A percentile compares a stretch with the other conserved stretches of the same genome.
Conservation (phyloP, 2,797 vertebrate species). For the Sebastes paucispinis region DNA sequence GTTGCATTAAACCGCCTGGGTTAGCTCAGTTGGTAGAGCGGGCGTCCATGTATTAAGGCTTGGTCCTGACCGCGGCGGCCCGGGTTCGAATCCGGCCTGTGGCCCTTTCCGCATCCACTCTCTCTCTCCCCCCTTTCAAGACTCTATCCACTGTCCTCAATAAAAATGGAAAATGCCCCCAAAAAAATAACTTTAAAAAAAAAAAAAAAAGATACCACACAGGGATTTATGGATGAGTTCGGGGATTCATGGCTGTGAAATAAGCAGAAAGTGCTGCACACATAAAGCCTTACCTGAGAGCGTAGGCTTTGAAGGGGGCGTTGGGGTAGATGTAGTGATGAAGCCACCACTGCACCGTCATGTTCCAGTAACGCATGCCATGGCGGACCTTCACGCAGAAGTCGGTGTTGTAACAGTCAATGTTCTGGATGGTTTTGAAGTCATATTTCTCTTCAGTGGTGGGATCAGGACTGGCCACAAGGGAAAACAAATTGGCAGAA, state of each 20-base stretch:
- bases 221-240: not conserved
- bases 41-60: too few species aligned
- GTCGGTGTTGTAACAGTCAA: slow-evolving; percentile 91
- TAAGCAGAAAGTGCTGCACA: not conserved
- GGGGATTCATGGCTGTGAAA: not conserved
- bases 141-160: too few species aligned
- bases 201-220: not conserved
- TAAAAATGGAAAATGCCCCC: too few species aligned
- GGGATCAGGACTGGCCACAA: slow-evolving; percentile 70
- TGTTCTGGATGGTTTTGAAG: slow-evolving; percentile 92
- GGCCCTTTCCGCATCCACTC: too few species aligned
- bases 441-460: slow-evolving; percentile 79
- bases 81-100: too few species aligned
- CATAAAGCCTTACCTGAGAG: slow-evolving; percentile 82
- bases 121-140: too few species aligned
- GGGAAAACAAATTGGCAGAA: not conserved
- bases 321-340: slow-evolving; percentile 92
- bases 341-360: slow-evolving; percentile 96
- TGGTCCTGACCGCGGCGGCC: too few species aligned
- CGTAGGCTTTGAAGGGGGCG: slow-evolving; percentile 84
- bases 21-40: too few species aligned
- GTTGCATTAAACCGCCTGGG: not conserved
- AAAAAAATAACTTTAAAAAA: too few species aligned
- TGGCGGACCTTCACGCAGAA: slow-evolving; percentile 94
- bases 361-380: slow-evolving; percentile 96